phyloP scores from a whole-genome alignment of 2,888 invertebrate genomes.

The Netelia melanura region DNA sequence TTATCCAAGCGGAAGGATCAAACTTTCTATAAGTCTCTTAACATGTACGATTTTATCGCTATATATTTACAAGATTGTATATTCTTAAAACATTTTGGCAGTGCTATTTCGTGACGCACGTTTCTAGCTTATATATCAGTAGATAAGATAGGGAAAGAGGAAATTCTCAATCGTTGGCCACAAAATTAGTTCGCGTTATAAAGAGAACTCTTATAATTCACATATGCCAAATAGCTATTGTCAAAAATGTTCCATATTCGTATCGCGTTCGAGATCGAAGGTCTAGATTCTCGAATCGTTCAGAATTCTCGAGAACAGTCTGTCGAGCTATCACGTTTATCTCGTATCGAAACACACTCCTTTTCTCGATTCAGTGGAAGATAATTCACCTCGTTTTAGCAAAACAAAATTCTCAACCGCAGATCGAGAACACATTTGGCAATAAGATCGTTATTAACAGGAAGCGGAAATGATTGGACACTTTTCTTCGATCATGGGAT shows the following conservation, averaged over 20 bases:
- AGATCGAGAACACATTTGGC: not conserved
- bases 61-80: constrained; percentile 28
- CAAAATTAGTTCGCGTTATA: not conserved
- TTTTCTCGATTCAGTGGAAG: constrained; percentile 15
- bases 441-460: too few species aligned
- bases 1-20: not conserved
- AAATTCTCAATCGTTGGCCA: not conserved
- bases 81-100: not conserved
- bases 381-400: not conserved
- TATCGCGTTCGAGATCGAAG: constrained; percentile 40
- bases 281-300: constrained; percentile 19
- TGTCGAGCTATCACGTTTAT: not conserved
- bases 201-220: not conserved
- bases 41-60: not conserved
- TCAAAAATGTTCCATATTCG: not conserved
- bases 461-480: not conserved
- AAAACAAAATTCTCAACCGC: not conserved
- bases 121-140: not conserved
- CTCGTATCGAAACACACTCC: not conserved
- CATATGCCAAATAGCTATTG: not conserved
- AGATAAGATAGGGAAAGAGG: constrained; percentile 27
- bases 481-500: not conserved
- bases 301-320: not conserved
- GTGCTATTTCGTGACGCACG: constrained; percentile 3
- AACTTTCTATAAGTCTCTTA: not conserved